Base-by-base conservation (phyloP, 2,888 invertebrate genomes). In the Cylloceria caligata region DNA sequence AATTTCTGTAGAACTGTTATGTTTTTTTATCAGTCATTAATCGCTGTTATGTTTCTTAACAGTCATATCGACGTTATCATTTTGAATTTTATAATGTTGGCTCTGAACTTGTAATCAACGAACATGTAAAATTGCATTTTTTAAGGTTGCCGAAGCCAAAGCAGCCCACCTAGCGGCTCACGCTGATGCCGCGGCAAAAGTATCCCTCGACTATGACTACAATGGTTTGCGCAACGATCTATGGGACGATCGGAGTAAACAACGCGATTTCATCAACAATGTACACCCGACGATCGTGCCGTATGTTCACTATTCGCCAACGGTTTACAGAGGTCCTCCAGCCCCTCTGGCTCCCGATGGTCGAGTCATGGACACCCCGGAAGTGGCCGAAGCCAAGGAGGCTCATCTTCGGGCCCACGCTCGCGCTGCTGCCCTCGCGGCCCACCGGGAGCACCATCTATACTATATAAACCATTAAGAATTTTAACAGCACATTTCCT, bases 111-210 rank as follows among this genome's bases (percentile, higher is more conserved):
- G 3, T n/a, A n/a, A 45, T 3, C 0, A n/a, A 1, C 6, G 1
- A 13, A 39, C 39, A 13, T 9, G 13, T 21, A 27, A 55, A 16
- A 9, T 19, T 39, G 19, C 11, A 2, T 6, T 55, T 55, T 45
- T 67, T 2, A 57, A 92, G 90, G 93, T 93, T 19, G 90, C 89
- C 7, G 92, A 91, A 73, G 94, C 94, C 27, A 93, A 93, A 83
- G 93, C 91, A 30, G 92, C 92, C n/a, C 93, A 93, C 87, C 86
- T 92, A 11, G 88, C 90, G 3, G 91, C 91, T 16, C 91, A 90
- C 76, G 91, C 91, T 7, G 87, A 91, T 57, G 92, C 90, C 62
- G 89, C 90, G 39, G 89, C 92, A 69, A 89, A 86, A 47, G 86
- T 89, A 13, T 85, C 81, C 52, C 77, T 64, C 36, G 82, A 82